A percentile compares a stretch with the other conserved stretches of the same genome.
These are phyloP conservation scores for Pterostichus madidus DNA, from an alignment of 2,888 invertebrate genomes.

Conservation along the genomic window DNA sequence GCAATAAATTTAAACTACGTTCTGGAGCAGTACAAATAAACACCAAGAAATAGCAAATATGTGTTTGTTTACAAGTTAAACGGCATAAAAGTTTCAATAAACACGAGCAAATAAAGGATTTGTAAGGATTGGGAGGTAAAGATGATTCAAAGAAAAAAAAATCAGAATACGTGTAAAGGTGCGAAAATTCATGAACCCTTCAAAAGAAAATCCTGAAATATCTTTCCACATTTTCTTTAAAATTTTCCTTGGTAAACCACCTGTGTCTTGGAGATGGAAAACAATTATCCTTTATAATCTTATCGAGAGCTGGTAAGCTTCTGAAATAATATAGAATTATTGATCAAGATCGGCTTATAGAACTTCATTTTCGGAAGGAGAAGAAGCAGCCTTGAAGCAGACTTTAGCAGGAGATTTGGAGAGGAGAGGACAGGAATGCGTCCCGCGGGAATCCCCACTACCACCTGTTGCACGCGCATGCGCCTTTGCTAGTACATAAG, in stretches of 20 bases:
- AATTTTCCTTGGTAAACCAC: conserved; percentile 17
- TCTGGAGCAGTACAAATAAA: not conserved
- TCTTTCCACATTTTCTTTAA: conserved; percentile 10
- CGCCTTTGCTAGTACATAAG: not conserved
- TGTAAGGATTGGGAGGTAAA: not conserved
- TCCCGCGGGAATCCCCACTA: conserved; percentile 23
- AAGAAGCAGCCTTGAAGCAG: conserved; percentile 17
- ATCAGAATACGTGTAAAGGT: too few relatives aligned
- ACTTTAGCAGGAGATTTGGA: not conserved
- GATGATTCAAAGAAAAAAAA: not conserved
- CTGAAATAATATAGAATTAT: conserved; percentile 48
- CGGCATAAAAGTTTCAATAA: too few relatives aligned
- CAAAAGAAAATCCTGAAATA: conserved; percentile 14
- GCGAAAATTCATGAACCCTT: too few relatives aligned
- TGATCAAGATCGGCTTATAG: conserved; percentile 48
- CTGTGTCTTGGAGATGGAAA: conserved; percentile 21
- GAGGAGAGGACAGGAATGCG: not conserved
- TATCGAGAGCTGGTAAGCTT: conserved; percentile 31
- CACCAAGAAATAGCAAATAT: too few relatives aligned
- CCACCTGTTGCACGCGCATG: conserved; percentile 45
- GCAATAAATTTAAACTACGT: conserved; percentile 35
- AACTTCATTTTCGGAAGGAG: conserved; percentile 39
- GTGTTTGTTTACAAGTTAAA: too few relatives aligned
- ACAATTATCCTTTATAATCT: conserved; percentile 52
- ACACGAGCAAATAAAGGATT: not conserved